Base-by-base conservation (phyloP, 2,888 invertebrate genomes). In the Phengaris alcon region DNA sequence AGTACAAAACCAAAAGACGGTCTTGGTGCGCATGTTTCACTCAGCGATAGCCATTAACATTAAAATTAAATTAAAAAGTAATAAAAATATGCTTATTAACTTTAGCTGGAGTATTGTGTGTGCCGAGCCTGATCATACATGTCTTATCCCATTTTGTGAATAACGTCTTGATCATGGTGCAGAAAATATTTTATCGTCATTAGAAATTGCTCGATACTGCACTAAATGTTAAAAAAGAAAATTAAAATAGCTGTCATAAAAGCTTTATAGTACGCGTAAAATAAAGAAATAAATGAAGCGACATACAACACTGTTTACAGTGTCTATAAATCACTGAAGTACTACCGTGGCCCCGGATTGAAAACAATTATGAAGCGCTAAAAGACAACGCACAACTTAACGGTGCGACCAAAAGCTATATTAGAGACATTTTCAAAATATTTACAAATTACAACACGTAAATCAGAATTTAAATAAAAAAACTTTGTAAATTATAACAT, bases 131-230 rank as follows among this genome's bases (percentile, higher is more conserved):
- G 10, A 6, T 64, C 64, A 64, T 35, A 35, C 35, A 35, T 44
- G 44, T 64, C 35, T 64, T 44, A 12, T 64, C 13, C 35, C 64
- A 64, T 64, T 64, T 64, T 64, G 35, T 64, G 69, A 64, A 35
- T 10, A 69, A n/a, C 35, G 35, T 35, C n/a, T 48, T 48, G 9
- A 15, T 48, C 48, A 48, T 48, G 69, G 69, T 69, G 48, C 8
- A 52, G 48, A 4, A 35, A 51, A 70, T n/a, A 54, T 35, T 72
- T 52, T 52, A 72, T 70, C 22, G 72, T 72, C 72, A 72, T 54
- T 72, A 72, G 72, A 72, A 72, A 72, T 15, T 70, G 70, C 70
- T 72, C 54, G 35, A 72, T 72, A 72, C 5, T 72, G 72, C 72
- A 72, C 72, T 72, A 22, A 72, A 72, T 35, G 51, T 35, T 52